Evolutionary conservation across 2,797 vertebrate species (phyloP), one percentile per base, ranked within the genome.

Genomic region (Spatula versicolor): DNA sequence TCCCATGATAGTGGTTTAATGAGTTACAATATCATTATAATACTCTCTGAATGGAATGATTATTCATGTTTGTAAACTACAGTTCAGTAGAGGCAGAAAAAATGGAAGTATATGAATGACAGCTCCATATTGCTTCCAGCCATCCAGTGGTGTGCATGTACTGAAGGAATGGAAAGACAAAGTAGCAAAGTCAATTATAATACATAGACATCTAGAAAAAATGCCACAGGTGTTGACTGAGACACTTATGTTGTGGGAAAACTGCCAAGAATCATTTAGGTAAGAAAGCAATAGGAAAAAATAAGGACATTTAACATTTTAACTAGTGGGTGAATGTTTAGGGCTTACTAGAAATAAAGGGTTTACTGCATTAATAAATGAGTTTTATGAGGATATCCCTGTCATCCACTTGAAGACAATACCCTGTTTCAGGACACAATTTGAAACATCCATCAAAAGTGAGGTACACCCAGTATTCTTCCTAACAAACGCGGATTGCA

Each of bases 141-240:
- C 41, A 41, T 35, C 26, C 66, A 25, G n/a, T 0, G 11, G 31
- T 0, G 1, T 52, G 37, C 10, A 2, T 1, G 37, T 20, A 26
- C 41, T 54, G 31, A 23, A 54, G 41, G 20, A 55, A 43, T 55
- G n/a, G 30, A 55, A 79, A 56, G 33, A 33, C 6, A 2, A 81
- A 74, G 12, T 3, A 67, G 35, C 39, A 41, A 67, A 31, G 55
- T 6, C 15, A 58, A 50, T 58, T 55, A 7, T 2, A 12, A 31
- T 0, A 8, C 11, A 62, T 22, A 78, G 33, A 22, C 48, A 26
- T 6, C 20, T 43, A 14, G 13, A 58, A 30, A 79, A 82, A 89
- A 79, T 9, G 18, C 43, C 45, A 79, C 37, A 0, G 2, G 17
- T 30, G 33, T 46, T 56, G 56, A 13, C 31, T 1, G 1, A 16